These are phyloP conservation scores for Pelecanus crispus DNA, from an alignment of 2,113 vertebrate species.

Conservation along the genomic window DNA sequence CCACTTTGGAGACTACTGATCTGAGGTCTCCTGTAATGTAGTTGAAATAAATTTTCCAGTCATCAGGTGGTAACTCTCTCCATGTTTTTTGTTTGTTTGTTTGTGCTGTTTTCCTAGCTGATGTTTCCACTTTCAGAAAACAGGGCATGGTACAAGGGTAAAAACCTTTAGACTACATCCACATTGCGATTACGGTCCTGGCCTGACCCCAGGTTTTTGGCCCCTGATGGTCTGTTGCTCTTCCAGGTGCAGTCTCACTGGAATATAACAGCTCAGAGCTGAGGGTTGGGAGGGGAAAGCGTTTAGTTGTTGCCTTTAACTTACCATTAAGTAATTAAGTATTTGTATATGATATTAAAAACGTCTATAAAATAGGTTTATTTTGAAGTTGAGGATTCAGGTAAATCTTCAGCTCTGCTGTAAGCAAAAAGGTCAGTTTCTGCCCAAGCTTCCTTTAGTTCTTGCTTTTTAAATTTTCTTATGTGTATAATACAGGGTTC, in stretches of 20 bases:
- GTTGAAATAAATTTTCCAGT: neutral
- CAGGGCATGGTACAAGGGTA: neutral
- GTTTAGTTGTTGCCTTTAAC: neutral
- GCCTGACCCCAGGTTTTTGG: neutral
- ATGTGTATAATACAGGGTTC: neutral
- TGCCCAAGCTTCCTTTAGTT: neutral
- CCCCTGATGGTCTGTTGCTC: neutral
- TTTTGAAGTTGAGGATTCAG: neutral
- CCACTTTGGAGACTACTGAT: neutral
- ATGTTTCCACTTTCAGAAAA: neutral
- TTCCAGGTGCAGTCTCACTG: neutral
- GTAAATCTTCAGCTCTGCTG: neutral
- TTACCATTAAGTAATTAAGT: neutral
- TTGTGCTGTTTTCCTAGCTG: neutral
- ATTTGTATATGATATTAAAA: neutral
- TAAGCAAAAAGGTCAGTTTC: neutral
- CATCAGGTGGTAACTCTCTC: neutral
- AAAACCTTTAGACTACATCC: neutral
- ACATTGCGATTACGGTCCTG: neutral
- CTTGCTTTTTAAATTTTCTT: neutral
- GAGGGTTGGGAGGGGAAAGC: neutral
- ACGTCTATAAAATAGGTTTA: neutral
- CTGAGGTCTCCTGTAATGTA: neutral
- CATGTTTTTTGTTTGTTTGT: neutral
- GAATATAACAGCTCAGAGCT: neutral